Evolutionary conservation across 2,113 vertebrate genomes (phyloP).

Genomic region (Engraulis encrasicolus): DNA sequence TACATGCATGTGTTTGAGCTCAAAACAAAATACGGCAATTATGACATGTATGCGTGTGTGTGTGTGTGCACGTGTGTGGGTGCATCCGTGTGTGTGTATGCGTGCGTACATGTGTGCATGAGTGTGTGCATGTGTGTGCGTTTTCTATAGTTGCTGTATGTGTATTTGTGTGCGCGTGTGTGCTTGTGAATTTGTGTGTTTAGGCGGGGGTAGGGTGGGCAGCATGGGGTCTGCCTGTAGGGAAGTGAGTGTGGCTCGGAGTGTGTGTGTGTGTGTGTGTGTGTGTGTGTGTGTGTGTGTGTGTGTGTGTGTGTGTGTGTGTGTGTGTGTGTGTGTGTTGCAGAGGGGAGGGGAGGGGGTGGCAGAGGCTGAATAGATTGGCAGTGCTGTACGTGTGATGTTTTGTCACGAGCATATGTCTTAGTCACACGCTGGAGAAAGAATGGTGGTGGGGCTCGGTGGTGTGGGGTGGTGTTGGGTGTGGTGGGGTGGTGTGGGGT

Average conservation of each 20-base stretch:
- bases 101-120: background rate
- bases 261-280: too few relatives aligned
- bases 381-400: constrained; percentile 44
- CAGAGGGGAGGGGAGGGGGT: too few relatives aligned
- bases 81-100: background rate
- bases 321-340: background rate
- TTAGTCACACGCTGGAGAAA: constrained; percentile 52
- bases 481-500: too few relatives aligned
- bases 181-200: background rate
- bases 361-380: constrained; percentile 41
- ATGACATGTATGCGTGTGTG: background rate
- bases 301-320: background rate
- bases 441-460: too few relatives aligned
- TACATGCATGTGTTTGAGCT: background rate
- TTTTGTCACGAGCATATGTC: constrained; percentile 61
- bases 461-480: too few relatives aligned
- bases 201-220: background rate
- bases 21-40: too few relatives aligned
- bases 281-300: background rate
- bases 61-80: background rate
- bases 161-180: background rate
- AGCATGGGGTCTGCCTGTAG: background rate
- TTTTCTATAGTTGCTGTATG: too few relatives aligned
- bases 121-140: background rate
- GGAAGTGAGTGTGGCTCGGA: background rate